Evolutionary conservation across 2,113 vertebrate species (phyloP).

Genomic region (Eclectus roratus): DNA sequence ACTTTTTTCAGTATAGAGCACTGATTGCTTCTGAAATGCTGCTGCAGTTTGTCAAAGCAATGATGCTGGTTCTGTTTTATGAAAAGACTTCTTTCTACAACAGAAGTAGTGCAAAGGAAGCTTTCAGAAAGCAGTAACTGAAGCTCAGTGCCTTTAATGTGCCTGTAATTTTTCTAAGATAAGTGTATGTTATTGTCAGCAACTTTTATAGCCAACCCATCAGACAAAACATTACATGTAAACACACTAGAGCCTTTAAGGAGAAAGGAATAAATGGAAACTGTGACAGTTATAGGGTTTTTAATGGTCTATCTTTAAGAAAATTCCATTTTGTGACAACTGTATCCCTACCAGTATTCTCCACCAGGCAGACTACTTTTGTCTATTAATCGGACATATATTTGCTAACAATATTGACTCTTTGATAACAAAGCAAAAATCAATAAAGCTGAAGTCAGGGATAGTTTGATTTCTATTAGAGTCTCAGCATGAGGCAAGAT

Average conservation of each 20-base stretch:
- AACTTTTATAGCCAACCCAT: neutral
- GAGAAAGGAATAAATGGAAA: neutral
- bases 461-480: neutral
- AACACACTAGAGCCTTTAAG: neutral
- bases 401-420: neutral
- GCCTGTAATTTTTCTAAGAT: neutral
- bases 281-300: neutral
- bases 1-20: neutral
- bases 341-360: neutral
- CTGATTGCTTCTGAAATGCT: neutral
- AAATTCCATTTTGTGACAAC: neutral
- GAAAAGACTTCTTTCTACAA: neutral
- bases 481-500: neutral
- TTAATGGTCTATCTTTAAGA: neutral
- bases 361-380: neutral
- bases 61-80: neutral
- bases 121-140: neutral
- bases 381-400: neutral
- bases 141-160: neutral
- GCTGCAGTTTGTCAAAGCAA: neutral
- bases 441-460: neutral
- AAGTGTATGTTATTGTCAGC: neutral
- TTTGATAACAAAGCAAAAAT: neutral
- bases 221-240: neutral
- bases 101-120: neutral